These are phyloP conservation scores for Nilaparvata lugens DNA, from an alignment of 1,140 invertebrate genomes.

Conservation along the genomic window DNA sequence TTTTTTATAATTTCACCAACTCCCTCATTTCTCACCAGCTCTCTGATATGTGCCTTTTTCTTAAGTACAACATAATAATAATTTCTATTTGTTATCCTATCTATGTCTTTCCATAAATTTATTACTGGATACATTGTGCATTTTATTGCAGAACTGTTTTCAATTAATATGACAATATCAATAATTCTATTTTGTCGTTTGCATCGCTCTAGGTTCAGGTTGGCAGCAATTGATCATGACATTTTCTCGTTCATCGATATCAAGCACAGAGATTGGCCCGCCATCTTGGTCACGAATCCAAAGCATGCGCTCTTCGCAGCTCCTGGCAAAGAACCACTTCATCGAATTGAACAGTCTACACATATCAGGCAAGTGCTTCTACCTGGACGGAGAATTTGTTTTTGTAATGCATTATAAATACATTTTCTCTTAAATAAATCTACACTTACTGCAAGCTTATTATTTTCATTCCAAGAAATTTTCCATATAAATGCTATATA, in stretches of 20 bases:
- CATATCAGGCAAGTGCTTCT: slow-evolving; percentile 55
- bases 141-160: no score
- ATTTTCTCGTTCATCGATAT: slow-evolving; percentile 82
- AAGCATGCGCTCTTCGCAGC: slow-evolving; percentile 69
- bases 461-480: neutral
- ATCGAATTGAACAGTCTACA: slow-evolving; percentile 57
- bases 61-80: no score
- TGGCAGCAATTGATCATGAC: slow-evolving; percentile 80
- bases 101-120: no score
- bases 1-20: no score
- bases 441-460: neutral
- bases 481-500: neutral
- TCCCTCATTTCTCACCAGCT: no score
- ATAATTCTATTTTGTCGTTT: no score
- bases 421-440: neutral
- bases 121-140: no score
- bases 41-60: no score
- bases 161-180: no score
- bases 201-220: slow-evolving; percentile 52
- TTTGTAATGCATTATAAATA: neutral
- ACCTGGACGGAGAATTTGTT: neutral
- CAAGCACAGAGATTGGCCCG: slow-evolving; percentile 65
- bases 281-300: slow-evolving; percentile 80
- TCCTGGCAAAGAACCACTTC: slow-evolving; percentile 60
- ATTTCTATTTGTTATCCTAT: no score